phyloP scores from a whole-genome alignment of 2,888 invertebrate species.

The Tribolium freemani region DNA sequence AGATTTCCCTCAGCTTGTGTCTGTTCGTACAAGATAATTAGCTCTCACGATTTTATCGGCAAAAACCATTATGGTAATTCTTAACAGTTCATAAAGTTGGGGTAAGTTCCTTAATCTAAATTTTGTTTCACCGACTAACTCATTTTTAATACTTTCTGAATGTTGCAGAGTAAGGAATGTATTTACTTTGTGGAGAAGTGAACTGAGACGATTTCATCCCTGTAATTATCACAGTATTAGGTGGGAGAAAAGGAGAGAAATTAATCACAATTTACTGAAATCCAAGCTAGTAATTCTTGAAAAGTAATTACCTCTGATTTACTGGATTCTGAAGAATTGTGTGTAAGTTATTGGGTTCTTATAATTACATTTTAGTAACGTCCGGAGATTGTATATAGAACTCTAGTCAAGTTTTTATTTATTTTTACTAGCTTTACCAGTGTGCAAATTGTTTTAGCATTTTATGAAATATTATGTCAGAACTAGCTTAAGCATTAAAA shows the following conservation, averaged over 20 bases:
- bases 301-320: neutral
- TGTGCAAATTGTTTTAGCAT: neutral
- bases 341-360: neutral
- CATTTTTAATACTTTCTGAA: too few species aligned
- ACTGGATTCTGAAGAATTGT: neutral
- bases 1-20: slow-evolving; percentile 29
- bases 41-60: neutral
- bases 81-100: neutral
- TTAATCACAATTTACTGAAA: neutral
- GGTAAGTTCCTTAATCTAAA: too few species aligned
- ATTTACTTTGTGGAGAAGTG: neutral
- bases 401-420: neutral
- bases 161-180: too few species aligned
- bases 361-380: neutral
- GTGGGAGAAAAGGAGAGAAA: neutral
- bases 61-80: neutral
- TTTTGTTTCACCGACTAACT: too few species aligned
- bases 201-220: neutral
- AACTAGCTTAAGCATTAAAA: neutral
- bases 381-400: neutral
- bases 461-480: neutral
- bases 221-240: neutral
- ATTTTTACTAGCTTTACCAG: neutral
- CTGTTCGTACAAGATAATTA: slow-evolving; percentile 9
- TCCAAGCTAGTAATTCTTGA: neutral